Conservation (phyloP, 2,797 vertebrate genomes). For the Cryptoblepharus egeriae region DNA sequence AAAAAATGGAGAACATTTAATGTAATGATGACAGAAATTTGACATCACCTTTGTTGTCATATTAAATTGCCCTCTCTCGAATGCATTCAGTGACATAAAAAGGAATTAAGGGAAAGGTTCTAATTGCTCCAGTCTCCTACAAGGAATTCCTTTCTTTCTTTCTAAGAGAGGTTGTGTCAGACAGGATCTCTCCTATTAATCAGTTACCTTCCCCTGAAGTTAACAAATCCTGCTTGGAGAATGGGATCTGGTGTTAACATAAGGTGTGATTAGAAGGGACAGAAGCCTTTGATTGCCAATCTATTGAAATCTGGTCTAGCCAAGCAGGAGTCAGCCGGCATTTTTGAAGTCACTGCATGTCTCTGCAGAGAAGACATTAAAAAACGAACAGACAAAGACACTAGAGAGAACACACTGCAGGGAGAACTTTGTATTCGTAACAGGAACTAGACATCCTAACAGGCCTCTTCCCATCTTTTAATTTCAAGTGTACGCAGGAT, state of each 20-base stretch:
- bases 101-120: slow-evolving; percentile 35
- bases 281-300: slow-evolving; percentile 8
- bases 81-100: slow-evolving; percentile 12
- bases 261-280: slow-evolving; percentile 5
- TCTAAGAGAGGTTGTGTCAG: background rate
- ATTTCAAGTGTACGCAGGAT: slow-evolving; percentile 11
- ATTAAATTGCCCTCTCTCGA: background rate
- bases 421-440: background rate
- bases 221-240: slow-evolving; percentile 18
- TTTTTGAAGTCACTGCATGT: background rate
- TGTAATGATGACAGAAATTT: background rate
- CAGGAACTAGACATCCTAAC: background rate
- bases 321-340: background rate
- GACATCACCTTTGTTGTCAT: slow-evolving; percentile 8
- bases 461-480: background rate
- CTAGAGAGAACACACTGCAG: slow-evolving; percentile 14
- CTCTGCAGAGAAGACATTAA: slow-evolving; percentile 24
- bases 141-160: slow-evolving; percentile 8
- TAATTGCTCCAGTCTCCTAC: slow-evolving; percentile 30
- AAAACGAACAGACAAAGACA: background rate
- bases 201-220: slow-evolving; percentile 26
- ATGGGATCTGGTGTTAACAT: slow-evolving; percentile 11
- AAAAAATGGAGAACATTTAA: slow-evolving; percentile 37
- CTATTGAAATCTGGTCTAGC: slow-evolving; percentile 10
- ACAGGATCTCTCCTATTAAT: slow-evolving; percentile 23